Percentiles rank a stretch among this genome's conserved stretches.
phyloP scores from a whole-genome alignment of 92 coral and sea anemone genomes.

The Actinostola sp. region DNA sequence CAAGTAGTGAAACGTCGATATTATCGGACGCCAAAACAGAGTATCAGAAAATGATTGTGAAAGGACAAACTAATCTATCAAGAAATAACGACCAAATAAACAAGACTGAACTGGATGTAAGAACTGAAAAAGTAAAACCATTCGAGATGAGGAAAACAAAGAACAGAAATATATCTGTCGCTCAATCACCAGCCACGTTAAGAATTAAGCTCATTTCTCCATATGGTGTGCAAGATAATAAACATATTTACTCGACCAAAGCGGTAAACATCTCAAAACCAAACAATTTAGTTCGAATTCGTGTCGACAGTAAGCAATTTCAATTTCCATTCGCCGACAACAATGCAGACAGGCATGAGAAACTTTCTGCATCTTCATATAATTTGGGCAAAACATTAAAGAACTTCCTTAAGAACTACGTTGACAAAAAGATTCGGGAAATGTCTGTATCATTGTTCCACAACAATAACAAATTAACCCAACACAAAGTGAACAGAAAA shows the following conservation, averaged over 20 bases:
- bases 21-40: neutral
- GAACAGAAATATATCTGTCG: neutral
- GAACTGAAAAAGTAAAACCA: neutral
- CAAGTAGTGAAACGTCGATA: neutral
- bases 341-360: neutral
- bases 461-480: no score
- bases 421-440: conserved; percentile 16
- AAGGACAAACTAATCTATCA: no score
- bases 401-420: conserved; percentile 14
- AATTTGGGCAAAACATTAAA: neutral
- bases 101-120: no score
- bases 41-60: no score
- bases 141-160: neutral
- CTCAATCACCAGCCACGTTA: neutral
- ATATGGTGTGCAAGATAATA: neutral
- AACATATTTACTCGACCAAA: neutral
- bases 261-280: neutral
- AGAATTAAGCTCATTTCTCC: conserved; percentile 19
- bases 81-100: no score
- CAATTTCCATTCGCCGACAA: neutral
- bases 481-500: neutral
- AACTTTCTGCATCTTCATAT: neutral
- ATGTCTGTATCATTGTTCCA: conserved; percentile 4
- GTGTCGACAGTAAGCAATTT: neutral
- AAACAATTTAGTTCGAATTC: conserved; percentile 8